Evolutionary conservation across 1,140 invertebrate genomes (phyloP).

Genomic region (Elysia chlorotica): DNA sequence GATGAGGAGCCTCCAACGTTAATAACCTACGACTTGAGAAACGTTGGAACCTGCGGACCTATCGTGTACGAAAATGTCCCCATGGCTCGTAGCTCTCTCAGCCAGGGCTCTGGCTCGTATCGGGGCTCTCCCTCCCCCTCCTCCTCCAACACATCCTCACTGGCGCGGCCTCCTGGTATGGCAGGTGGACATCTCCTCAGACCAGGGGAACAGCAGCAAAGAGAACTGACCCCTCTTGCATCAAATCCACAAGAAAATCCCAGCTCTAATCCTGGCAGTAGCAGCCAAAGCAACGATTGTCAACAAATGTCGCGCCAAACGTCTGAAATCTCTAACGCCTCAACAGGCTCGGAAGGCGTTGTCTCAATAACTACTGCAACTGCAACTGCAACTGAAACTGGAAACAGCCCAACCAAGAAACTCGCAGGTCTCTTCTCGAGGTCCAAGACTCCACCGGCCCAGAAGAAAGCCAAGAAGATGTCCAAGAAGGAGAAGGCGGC

Average conservation of each 20-base stretch:
- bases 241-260: neutral
- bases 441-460: neutral
- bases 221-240: too few species aligned
- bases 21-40: slow-evolving; percentile 7
- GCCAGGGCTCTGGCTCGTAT: too few species aligned
- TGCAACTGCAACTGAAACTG: neutral
- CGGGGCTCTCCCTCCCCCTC: too few species aligned
- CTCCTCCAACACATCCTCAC: neutral
- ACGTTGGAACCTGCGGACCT: neutral
- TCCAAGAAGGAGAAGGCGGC: slow-evolving; percentile 20
- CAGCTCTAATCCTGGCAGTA: neutral
- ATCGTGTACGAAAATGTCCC: slow-evolving; percentile 4
- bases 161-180: neutral
- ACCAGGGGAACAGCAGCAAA: too few species aligned
- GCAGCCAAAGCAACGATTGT: neutral
- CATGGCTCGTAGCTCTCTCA: neutral
- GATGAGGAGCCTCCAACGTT: neutral
- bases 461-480: slow-evolving; percentile 18
- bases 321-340: neutral
- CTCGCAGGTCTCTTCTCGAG: neutral
- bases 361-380: slow-evolving; percentile 3
- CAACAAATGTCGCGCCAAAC: neutral
- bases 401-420: neutral
- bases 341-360: neutral
- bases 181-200: too few species aligned